These are phyloP conservation scores for Drosophila anomelani DNA, from an alignment of 2,888 invertebrate species.

Conservation along the genomic window DNA sequence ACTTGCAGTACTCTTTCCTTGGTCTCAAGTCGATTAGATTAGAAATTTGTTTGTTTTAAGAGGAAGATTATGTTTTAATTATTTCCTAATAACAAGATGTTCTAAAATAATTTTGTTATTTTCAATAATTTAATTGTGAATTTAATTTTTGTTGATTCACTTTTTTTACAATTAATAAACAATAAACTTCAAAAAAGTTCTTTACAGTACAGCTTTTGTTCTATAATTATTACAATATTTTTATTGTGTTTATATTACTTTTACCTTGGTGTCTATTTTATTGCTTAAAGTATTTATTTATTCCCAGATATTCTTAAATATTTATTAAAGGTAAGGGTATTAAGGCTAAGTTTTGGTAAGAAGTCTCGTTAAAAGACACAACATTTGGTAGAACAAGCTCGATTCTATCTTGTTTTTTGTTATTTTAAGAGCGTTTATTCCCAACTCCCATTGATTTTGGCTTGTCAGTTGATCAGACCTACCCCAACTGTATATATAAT, in stretches of 20 bases:
- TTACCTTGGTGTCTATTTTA: no score
- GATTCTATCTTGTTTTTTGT: background rate
- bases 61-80: background rate
- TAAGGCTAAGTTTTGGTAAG: background rate
- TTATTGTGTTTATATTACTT: no score
- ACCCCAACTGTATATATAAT: constrained; percentile 44
- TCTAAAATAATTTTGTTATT: background rate
- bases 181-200: background rate
- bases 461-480: background rate
- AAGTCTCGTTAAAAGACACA: no score
- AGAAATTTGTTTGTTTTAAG: background rate
- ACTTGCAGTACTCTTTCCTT: constrained; percentile 11
- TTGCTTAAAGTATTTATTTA: no score
- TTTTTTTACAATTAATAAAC: background rate
- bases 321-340: background rate
- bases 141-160: background rate
- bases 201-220: no score
- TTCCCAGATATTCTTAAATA: no score
- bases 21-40: no score
- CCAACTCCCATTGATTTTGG: background rate
- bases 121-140: background rate
- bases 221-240: no score
- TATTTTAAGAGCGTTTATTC: no score
- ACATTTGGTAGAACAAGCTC: no score
- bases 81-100: background rate